Base-by-base conservation (phyloP, 1,140 invertebrate genomes). In the Zophobas morio region DNA sequence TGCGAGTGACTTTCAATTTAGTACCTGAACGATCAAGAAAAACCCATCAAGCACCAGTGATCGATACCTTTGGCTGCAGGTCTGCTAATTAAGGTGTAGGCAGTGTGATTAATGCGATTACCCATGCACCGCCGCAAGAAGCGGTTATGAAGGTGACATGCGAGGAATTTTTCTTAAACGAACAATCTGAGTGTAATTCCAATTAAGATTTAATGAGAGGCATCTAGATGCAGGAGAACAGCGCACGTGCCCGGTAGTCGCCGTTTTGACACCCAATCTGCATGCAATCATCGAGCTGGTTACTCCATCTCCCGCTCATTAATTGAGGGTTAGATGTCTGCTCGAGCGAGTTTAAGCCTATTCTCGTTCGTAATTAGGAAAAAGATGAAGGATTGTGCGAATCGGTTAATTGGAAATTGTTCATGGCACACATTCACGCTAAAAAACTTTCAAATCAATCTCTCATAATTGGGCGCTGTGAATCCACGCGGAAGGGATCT, bases 361-460 rank as follows among this genome's bases (percentile, higher is more conserved):
- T 75, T 77, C 75, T 42, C 60, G 39, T 72, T 53, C 53, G 79
- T 80, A 80, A 81, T 81, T 81, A 80, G 72, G 76, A 71, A 54
- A 53, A 57, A 74, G 77, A 71, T 74, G 71, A 74, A 75, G 75
- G 78, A 80, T 80, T 81, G 77, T 54, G 47, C 46, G 72, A 77
- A 81, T 73, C 77, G 75, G 77, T 82, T 82, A 82, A 82, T 82
- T 82, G 79, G 81, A 82, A 82, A 80, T 79, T 79, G 79, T 79
- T 82, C 77, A 75, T 4, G 33, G 56, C 39, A 70, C 49, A 70
- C 35, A 51, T 70, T 72, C 39, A 37, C 20, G 53, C 39, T 20
- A 70, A 74, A 73, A 78, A 73, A 78, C 46, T 49, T 34, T 53
- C 70, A 70, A 74, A 78, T 74, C 71, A 70, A 78, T 78, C 71